phyloP scores from a whole-genome alignment of 2,888 invertebrate genomes.

The Acanthococcus lagerstroemiae region DNA sequence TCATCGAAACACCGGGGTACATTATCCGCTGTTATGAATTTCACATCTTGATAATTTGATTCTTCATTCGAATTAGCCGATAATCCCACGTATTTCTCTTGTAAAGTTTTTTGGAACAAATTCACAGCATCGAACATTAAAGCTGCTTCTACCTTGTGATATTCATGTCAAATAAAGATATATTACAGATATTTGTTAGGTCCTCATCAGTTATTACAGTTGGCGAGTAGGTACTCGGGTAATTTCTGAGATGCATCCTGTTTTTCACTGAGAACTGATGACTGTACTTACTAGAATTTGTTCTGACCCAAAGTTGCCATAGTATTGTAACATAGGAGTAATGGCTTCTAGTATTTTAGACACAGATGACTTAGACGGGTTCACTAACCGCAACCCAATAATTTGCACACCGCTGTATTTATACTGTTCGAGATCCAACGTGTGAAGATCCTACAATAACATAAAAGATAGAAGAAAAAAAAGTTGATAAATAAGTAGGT shows the following conservation, averaged over 20 bases:
- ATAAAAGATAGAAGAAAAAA: too few species aligned
- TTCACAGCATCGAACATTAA: slow-evolving; percentile 49
- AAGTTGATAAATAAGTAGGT: neutral
- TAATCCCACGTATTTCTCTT: neutral
- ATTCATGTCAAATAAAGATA: neutral
- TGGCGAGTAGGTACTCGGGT: neutral
- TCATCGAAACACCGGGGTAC: slow-evolving; percentile 44
- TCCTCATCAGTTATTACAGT: neutral
- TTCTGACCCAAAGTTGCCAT: neutral
- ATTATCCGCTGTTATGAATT: neutral
- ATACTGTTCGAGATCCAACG: slow-evolving; percentile 46
- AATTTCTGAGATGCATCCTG: neutral
- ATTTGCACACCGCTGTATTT: slow-evolving; percentile 49
- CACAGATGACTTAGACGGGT: slow-evolving; percentile 39
- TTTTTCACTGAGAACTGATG: neutral
- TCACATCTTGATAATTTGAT: slow-evolving; percentile 56
- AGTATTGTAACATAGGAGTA: neutral
- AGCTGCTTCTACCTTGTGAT: slow-evolving; percentile 42
- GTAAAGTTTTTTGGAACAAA: slow-evolving; percentile 53
- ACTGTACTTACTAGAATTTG: neutral
- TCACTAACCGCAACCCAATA: slow-evolving; percentile 46
- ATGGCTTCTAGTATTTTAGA: neutral
- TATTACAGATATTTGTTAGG: neutral
- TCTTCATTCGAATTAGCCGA: slow-evolving; percentile 56
- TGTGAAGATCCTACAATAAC: slow-evolving; percentile 47